Conservation (phyloP, 1,140 invertebrate species). For the Drosophila nannoptera region DNA sequence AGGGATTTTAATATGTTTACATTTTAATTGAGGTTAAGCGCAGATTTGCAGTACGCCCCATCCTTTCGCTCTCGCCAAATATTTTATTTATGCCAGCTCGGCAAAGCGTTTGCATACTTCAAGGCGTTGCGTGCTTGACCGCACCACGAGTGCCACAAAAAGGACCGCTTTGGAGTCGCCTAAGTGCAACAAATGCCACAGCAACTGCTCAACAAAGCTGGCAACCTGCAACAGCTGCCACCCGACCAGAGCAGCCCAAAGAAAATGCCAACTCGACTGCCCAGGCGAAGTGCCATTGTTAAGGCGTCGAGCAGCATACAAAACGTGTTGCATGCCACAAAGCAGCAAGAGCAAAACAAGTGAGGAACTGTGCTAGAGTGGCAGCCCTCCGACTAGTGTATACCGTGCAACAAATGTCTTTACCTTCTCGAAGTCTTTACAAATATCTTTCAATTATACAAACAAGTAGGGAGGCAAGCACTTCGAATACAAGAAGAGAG, state of each 20-base stretch:
- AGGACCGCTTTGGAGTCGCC: conserved; percentile 32
- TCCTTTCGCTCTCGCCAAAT: conserved; percentile 34
- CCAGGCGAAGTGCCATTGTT: conserved; percentile 54
- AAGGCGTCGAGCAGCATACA: conserved; percentile 52
- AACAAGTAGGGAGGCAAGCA: too few species aligned
- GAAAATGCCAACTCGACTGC: conserved; percentile 28
- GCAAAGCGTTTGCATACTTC: conserved; percentile 52
- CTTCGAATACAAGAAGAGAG: too few species aligned
- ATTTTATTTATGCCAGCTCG: conserved; percentile 56
- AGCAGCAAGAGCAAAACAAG: conserved; percentile 11
- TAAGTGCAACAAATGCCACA: conserved; percentile 48
- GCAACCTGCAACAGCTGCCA: conserved; percentile 11
- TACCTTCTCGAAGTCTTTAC: neutral
- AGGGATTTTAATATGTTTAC: conserved; percentile 69
- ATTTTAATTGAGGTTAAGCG: conserved; percentile 75
- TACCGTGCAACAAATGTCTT: neutral
- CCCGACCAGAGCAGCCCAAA: conserved; percentile 32
- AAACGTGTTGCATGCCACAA: conserved; percentile 49
- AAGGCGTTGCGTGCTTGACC: conserved; percentile 53
- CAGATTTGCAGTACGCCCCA: conserved; percentile 53
- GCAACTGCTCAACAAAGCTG: conserved; percentile 23
- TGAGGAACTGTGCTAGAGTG: neutral
- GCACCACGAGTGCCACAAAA: conserved; percentile 46
- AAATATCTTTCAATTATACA: too few species aligned
- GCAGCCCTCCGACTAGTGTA: neutral